Conservation (phyloP, 2,888 invertebrate genomes). For the Hirtodrosophila confusa region DNA sequence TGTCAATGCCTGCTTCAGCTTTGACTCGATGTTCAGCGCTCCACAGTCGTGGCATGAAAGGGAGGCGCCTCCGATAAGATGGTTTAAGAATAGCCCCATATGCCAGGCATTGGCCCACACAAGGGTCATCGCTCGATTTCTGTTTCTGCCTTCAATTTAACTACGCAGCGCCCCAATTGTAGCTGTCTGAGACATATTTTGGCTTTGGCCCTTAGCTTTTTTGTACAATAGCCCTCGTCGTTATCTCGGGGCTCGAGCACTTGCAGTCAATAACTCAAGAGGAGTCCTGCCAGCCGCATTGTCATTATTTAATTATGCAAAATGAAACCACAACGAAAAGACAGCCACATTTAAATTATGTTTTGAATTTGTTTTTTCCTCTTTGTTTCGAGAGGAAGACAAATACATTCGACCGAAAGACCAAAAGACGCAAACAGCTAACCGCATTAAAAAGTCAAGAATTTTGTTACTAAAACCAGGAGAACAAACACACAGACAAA, state of each 20-base stretch:
- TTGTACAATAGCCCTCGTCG: slow-evolving; percentile 47
- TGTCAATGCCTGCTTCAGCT: slow-evolving; percentile 10
- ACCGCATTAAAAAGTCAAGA: slow-evolving; percentile 66
- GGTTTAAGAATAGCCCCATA: slow-evolving; percentile 11
- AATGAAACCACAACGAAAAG: slow-evolving; percentile 37
- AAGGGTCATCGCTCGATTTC: slow-evolving; percentile 35
- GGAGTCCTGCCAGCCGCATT: slow-evolving; percentile 36
- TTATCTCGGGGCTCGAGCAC: slow-evolving; percentile 28
- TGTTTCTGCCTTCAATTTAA: slow-evolving; percentile 12
- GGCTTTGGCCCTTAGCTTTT: slow-evolving; percentile 28
- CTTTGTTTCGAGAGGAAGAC: slow-evolving; percentile 11
- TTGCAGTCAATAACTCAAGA: slow-evolving; percentile 47
- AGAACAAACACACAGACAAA: slow-evolving; percentile 19
- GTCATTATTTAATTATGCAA: slow-evolving; percentile 74
- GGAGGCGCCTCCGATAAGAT: slow-evolving; percentile 2
- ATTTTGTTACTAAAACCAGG: slow-evolving; percentile 30
- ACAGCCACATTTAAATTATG: slow-evolving; percentile 58
- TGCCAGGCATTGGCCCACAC: not conserved
- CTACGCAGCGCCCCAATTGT: slow-evolving; percentile 29
- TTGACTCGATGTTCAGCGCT: slow-evolving; percentile 18
- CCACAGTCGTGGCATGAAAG: slow-evolving; percentile 5
- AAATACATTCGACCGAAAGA: slow-evolving; percentile 22
- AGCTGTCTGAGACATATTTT: slow-evolving; percentile 63
- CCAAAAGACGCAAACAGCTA: slow-evolving; percentile 37
- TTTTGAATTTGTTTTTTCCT: slow-evolving; percentile 45